Base-by-base conservation (phyloP, 2,113 vertebrate genomes). In the Vidua chalybeata region DNA sequence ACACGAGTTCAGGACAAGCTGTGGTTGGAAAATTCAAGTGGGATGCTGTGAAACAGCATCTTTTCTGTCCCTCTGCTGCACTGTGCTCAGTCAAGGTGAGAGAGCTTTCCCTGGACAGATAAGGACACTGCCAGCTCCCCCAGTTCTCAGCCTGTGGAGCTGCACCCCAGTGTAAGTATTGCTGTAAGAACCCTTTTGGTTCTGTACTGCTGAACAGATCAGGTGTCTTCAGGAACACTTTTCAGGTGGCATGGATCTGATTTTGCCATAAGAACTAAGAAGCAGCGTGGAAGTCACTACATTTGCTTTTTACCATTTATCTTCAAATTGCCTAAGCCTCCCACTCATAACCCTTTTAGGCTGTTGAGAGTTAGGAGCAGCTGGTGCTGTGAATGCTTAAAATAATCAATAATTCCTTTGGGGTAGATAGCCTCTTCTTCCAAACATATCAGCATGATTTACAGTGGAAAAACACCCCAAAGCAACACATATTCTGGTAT, bases 361-460 rank as follows among this genome's bases (percentile, higher is more conserved):
- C 58, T 66, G 62, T 54, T 83, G 67, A 46, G 83, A 82, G 27
- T 72, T 58, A 69, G 24, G 55, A 94, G 66, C 89, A 96, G 78
- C 89, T 93, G 81, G 71, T 91, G 81, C 80, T 5, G 30, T 27
- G 37, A n/a, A 54, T 66, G 49, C 89, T 91, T 90, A 78, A 90
- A 94, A 78, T 89, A 94, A 95, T 96, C 77, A 2, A 92, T 96
- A 84, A 80, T 80, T 92, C 49, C 74, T 89, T 89, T 37, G 41
- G 84, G 63, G 21, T 27, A 28, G 87, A 55, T 51, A 64, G 37
- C 54, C 76, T 86, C 64, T 69, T 84, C 71, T 46, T 76, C 71
- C 31, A 27, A 71, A 81, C 19, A n/a, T 22, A n/a, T 61, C 56
- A 56, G 13, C 64, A 39, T 79, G 72, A 91, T 61, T 81, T 67